Percentiles rank a stretch among this genome's conserved stretches.
Conservation (phyloP, 2,888 invertebrate species). For the Oegoconia quadripuncta region DNA sequence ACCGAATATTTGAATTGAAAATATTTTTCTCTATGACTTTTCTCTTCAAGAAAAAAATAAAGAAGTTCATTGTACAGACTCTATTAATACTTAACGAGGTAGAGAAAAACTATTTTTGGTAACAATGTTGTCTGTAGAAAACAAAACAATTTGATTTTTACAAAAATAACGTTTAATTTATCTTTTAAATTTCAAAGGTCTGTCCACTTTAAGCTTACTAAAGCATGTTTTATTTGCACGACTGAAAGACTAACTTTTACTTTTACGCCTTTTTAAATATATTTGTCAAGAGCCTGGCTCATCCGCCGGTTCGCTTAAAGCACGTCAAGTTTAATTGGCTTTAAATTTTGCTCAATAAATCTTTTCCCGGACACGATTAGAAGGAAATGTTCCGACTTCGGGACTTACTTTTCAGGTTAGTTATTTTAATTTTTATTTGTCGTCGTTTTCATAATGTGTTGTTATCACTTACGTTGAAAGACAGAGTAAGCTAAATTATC, state of each 20-base stretch:
- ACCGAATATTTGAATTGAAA: too few relatives aligned
- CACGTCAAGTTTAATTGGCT: conserved; percentile 45
- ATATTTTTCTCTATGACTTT: too few relatives aligned
- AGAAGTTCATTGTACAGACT: too few relatives aligned
- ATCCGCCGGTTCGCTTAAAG: conserved; percentile 32
- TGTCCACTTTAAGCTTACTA: conserved; percentile 5
- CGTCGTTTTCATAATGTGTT: background rate
- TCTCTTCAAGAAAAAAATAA: too few relatives aligned
- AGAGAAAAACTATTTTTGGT: too few relatives aligned
- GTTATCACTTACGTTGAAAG: too few relatives aligned
- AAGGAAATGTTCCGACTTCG: conserved; percentile 11
- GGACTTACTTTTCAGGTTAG: conserved; percentile 21
- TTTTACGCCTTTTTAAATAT: conserved; percentile 35
- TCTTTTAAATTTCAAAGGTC: background rate
- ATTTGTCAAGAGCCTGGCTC: conserved; percentile 35
- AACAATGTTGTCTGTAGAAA: conserved; percentile 12
- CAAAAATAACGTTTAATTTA: background rate
- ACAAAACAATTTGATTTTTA: background rate
- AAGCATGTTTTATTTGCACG: conserved; percentile 20
- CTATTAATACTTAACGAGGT: too few relatives aligned
- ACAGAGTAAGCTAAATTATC: too few relatives aligned
- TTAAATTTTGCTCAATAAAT: conserved; percentile 47
- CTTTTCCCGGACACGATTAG: conserved; percentile 32
- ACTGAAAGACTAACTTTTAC: conserved; percentile 34
- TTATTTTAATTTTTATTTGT: conserved; percentile 13